phyloP scores from a whole-genome alignment of 2,113 vertebrate species.

The Spea bombifrons region DNA sequence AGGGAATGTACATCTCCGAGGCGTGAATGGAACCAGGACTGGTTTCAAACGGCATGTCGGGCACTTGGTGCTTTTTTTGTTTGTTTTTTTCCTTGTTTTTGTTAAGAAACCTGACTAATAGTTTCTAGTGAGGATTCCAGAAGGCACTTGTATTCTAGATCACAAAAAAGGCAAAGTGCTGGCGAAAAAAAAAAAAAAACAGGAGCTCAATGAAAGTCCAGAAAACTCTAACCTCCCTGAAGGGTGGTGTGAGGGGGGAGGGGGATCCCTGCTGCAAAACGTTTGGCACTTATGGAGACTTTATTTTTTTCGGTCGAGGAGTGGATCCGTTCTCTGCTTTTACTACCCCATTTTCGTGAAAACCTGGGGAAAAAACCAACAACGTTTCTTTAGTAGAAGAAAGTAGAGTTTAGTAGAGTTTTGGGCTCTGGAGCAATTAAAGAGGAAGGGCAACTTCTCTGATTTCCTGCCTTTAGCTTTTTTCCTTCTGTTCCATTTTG shows the following conservation, averaged over 20 bases:
- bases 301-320: constrained; percentile 90
- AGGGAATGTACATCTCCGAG: constrained; percentile 14
- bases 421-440: too few species aligned
- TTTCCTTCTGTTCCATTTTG: too few species aligned
- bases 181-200: background rate
- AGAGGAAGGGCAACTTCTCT: too few species aligned
- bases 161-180: background rate
- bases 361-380: constrained; percentile 61
- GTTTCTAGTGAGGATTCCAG: constrained; percentile 29
- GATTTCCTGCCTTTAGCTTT: background rate
- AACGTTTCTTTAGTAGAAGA: too few species aligned
- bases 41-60: constrained; percentile 10
- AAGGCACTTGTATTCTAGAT: constrained; percentile 40
- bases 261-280: constrained; percentile 39
- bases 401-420: background rate
- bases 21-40: constrained; percentile 8
- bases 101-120: constrained; percentile 33
- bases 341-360: constrained; percentile 89
- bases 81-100: background rate
- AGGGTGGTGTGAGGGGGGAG: too few species aligned
- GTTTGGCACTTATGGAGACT: constrained; percentile 75
- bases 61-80: background rate
- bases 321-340: constrained; percentile 92
- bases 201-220: fast-evolving
- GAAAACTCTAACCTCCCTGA: background rate